phyloP scores from a whole-genome alignment of 2,888 invertebrate species.

The Sussaba pulchella region DNA sequence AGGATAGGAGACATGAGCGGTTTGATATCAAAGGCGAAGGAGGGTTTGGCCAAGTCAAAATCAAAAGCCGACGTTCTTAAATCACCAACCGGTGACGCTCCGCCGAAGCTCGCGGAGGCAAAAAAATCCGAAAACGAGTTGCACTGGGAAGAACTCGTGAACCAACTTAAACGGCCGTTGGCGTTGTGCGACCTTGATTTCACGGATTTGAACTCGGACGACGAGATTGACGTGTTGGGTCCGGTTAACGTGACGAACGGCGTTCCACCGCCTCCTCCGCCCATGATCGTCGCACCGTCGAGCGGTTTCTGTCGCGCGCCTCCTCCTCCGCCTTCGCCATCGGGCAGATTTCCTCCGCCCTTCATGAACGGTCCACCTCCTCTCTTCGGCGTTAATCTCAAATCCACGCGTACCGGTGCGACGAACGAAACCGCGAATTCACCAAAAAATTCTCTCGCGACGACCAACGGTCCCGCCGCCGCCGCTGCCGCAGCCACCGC shows the following conservation, averaged over 20 bases:
- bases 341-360: slow-evolving; percentile 79
- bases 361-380: slow-evolving; percentile 83
- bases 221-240: slow-evolving; percentile 92
- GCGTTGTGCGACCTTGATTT: slow-evolving; percentile 98
- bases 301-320: slow-evolving; percentile 85
- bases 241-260: slow-evolving; percentile 88
- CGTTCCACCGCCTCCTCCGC: slow-evolving; percentile 93
- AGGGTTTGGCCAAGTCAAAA: slow-evolving; percentile 94
- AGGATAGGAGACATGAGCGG: slow-evolving; percentile 94
- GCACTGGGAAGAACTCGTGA: slow-evolving; percentile 97
- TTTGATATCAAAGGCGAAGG: slow-evolving; percentile 96
- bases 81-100: slow-evolving; percentile 89
- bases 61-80: slow-evolving; percentile 92
- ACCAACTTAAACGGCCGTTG: slow-evolving; percentile 90
- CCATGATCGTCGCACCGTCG: slow-evolving; percentile 88
- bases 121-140: slow-evolving; percentile 97
- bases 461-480: slow-evolving; percentile 73
- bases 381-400: slow-evolving; percentile 81
- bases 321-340: slow-evolving; percentile 83
- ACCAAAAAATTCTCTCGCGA: slow-evolving; percentile 78
- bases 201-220: slow-evolving; percentile 95
- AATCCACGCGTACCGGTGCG: slow-evolving; percentile 69
- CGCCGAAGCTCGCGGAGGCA: slow-evolving; percentile 88
- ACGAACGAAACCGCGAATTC: slow-evolving; percentile 69
- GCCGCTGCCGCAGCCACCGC: slow-evolving; percentile 84